These are phyloP conservation scores for Iguana delicatissima DNA, from an alignment of 2,797 vertebrate genomes.

Conservation along the genomic window DNA sequence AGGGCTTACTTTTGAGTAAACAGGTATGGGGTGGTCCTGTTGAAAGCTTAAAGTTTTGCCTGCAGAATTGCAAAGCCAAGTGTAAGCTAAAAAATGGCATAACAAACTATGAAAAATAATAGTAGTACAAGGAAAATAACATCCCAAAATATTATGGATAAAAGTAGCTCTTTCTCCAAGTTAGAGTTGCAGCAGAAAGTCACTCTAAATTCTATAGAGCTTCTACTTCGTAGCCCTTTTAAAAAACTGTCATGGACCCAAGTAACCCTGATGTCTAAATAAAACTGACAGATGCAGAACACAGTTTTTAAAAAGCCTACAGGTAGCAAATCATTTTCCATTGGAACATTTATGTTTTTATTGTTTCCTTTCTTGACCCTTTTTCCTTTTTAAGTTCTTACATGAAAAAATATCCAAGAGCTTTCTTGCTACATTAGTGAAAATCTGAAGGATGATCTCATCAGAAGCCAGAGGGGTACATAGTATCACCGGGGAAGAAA, in stretches of 20 bases:
- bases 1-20: background rate
- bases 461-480: constrained; percentile 36
- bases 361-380: constrained; percentile 42
- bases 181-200: background rate
- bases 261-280: background rate
- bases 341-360: constrained; percentile 32
- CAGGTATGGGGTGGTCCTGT: background rate
- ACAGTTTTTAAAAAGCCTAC: too few species aligned
- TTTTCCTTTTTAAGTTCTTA: constrained; percentile 31
- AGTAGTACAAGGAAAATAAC: background rate
- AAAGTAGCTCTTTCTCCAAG: background rate
- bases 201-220: background rate
- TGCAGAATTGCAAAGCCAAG: background rate
- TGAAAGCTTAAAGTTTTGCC: background rate
- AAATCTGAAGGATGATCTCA: constrained; percentile 26
- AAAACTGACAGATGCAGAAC: constrained; percentile 13
- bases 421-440: constrained; percentile 25
- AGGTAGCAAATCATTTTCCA: background rate
- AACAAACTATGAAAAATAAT: background rate
- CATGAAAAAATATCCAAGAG: constrained; percentile 24
- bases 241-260: background rate
- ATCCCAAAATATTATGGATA: background rate
- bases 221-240: too few species aligned
- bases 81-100: background rate
- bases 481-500: constrained; percentile 25